Conservation (phyloP, 1,140 invertebrate species). For the Hylaeus anthracinus region DNA sequence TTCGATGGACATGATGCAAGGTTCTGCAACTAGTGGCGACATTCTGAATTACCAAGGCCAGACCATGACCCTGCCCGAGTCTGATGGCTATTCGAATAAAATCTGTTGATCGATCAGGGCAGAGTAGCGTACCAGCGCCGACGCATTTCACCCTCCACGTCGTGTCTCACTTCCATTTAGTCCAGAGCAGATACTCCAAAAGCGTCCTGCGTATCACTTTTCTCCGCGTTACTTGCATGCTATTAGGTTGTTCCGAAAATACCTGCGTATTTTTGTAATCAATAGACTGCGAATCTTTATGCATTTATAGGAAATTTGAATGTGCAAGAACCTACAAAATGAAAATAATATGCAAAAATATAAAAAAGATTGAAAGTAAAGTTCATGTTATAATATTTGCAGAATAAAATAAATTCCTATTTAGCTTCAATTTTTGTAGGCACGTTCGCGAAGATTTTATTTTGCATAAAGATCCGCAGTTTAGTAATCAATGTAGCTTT, state of each 20-base stretch:
- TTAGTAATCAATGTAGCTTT: too few species aligned
- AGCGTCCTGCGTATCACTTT: conserved; percentile 40
- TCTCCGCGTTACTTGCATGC: conserved; percentile 14
- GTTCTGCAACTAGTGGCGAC: conserved; percentile 24
- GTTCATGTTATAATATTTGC: too few species aligned
- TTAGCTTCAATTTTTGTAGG: too few species aligned
- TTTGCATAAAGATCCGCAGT: too few species aligned
- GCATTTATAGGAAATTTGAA: too few species aligned
- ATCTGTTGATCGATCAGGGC: conserved; percentile 58
- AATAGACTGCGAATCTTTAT: too few species aligned
- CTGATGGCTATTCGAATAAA: conserved; percentile 53
- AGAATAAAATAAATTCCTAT: too few species aligned
- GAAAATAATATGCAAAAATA: too few species aligned
- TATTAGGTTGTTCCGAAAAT: background rate
- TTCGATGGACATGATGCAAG: background rate
- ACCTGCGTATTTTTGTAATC: too few species aligned
- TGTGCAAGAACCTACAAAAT: too few species aligned
- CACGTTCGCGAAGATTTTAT: too few species aligned
- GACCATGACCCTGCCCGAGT: conserved; percentile 55
- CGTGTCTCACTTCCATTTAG: conserved; percentile 15
- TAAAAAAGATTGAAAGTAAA: too few species aligned
- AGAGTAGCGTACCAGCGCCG: conserved; percentile 43
- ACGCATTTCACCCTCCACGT: conserved; percentile 45
- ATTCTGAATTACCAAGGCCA: conserved; percentile 49
- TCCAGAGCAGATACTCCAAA: conserved; percentile 21